A percentile compares a stretch with the other conserved stretches of the same genome.
Conservation (phyloP, 2,113 vertebrate genomes). For the Triplophysa tibetana region DNA sequence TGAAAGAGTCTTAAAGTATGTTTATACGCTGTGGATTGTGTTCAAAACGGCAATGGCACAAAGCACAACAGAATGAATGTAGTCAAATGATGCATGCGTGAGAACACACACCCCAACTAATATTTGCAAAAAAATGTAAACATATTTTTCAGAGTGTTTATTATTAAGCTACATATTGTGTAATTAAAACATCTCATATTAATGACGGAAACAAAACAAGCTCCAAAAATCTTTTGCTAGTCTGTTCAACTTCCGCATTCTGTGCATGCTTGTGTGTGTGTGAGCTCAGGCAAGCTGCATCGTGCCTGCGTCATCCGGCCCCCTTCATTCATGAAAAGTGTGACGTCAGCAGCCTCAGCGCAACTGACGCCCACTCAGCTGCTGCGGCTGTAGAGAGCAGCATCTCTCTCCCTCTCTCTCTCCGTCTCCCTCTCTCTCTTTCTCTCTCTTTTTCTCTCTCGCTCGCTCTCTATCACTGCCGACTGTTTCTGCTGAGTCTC, state of each 20-base stretch:
- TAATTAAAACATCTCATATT: no score
- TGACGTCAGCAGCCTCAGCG: slow-evolving; percentile 70
- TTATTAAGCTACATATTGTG: no score
- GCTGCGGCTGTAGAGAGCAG: slow-evolving; percentile 59
- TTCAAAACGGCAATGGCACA: slow-evolving; percentile 32
- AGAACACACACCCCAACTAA: background rate
- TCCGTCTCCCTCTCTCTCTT: slow-evolving; percentile 34
- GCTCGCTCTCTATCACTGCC: slow-evolving; percentile 43
- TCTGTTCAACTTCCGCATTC: slow-evolving; percentile 2
- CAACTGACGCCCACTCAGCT: slow-evolving; percentile 63
- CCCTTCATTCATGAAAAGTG: slow-evolving; percentile 79
- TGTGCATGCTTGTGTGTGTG: background rate
- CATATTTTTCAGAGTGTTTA: no score
- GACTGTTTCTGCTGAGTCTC: slow-evolving; percentile 21
- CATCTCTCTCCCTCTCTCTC: slow-evolving; percentile 39
- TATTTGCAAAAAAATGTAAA: no score
- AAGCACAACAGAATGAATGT: background rate
- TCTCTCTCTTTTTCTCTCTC: slow-evolving; percentile 37
- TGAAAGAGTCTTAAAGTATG: background rate
- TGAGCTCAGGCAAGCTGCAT: slow-evolving; percentile 44
- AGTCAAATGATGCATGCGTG: background rate
- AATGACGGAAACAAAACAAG: no score
- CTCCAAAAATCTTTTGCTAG: background rate
- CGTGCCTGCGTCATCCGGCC: slow-evolving; percentile 70
- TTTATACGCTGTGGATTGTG: background rate